Conservation (phyloP, 2,888 invertebrate species). For the Andrena hattorfiana region DNA sequence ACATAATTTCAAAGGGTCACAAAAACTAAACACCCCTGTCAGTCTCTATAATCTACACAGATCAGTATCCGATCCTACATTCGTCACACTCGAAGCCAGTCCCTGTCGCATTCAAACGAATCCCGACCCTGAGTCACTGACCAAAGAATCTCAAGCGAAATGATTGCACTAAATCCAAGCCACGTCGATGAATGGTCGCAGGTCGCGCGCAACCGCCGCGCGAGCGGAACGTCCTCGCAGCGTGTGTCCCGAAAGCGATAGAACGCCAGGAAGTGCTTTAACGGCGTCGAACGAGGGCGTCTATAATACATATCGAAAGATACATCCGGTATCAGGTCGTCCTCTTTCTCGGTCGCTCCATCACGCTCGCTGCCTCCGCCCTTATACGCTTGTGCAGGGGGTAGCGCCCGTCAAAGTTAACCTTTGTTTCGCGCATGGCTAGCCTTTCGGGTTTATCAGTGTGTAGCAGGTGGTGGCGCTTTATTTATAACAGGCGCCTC, state of each 20-base stretch:
- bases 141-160: no score
- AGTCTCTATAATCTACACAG: no score
- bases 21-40: no score
- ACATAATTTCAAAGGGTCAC: no score
- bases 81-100: no score
- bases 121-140: no score
- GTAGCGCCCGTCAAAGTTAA: slow-evolving; percentile 78
- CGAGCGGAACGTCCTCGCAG: slow-evolving; percentile 32
- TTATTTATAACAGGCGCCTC: slow-evolving; percentile 80
- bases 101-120: no score
- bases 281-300: slow-evolving; percentile 56
- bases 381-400: slow-evolving; percentile 45
- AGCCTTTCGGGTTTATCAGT: slow-evolving; percentile 80
- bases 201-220: no score
- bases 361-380: slow-evolving; percentile 47
- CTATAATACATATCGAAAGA: slow-evolving; percentile 71
- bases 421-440: slow-evolving; percentile 80
- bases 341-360: slow-evolving; percentile 55
- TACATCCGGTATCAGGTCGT: slow-evolving; percentile 60
- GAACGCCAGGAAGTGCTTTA: slow-evolving; percentile 61
- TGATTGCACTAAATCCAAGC: no score
- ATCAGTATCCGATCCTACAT: no score
- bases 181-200: no score
- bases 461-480: slow-evolving; percentile 78
- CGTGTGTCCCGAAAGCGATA: slow-evolving; percentile 47